Conservation (phyloP, 1,140 invertebrate genomes). For the Eupristina koningsbergeri region DNA sequence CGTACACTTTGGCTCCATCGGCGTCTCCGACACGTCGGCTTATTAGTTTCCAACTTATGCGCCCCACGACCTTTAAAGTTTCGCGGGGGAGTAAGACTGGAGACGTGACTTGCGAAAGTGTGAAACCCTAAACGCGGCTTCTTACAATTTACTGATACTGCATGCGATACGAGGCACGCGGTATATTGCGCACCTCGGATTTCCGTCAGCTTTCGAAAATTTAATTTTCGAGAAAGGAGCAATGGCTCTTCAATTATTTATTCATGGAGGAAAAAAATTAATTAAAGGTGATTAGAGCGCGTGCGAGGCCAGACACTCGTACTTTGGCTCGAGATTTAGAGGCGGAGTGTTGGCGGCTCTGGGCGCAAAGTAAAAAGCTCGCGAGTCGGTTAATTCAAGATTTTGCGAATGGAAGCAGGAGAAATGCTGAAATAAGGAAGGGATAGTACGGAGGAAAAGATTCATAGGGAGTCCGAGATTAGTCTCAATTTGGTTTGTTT, state of each 20-base stretch:
- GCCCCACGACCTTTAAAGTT: slow-evolving; percentile 46
- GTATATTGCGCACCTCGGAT: slow-evolving; percentile 1
- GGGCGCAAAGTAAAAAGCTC: not conserved
- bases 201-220: not conserved
- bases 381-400: not conserved
- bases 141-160: slow-evolving; percentile 44
- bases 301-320: too few relatives aligned
- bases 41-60: slow-evolving; percentile 64
- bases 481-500: slow-evolving; percentile 38
- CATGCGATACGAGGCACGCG: slow-evolving; percentile 22
- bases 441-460: not conserved
- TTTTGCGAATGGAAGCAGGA: slow-evolving; percentile 1
- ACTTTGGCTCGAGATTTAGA: too few relatives aligned
- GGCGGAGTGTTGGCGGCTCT: not conserved
- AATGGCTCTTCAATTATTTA: not conserved
- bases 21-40: slow-evolving; percentile 47
- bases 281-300: too few relatives aligned
- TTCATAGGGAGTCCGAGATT: not conserved
- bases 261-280: too few relatives aligned
- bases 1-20: slow-evolving; percentile 25
- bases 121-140: slow-evolving; percentile 43
- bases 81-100: not conserved
- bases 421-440: slow-evolving; percentile 8
- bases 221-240: not conserved
- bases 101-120: slow-evolving; percentile 20